A percentile compares a stretch with the other conserved stretches of the same genome.
These are phyloP conservation scores for Ophion obscuratus DNA, from an alignment of 2,888 invertebrate genomes.

Conservation along the genomic window DNA sequence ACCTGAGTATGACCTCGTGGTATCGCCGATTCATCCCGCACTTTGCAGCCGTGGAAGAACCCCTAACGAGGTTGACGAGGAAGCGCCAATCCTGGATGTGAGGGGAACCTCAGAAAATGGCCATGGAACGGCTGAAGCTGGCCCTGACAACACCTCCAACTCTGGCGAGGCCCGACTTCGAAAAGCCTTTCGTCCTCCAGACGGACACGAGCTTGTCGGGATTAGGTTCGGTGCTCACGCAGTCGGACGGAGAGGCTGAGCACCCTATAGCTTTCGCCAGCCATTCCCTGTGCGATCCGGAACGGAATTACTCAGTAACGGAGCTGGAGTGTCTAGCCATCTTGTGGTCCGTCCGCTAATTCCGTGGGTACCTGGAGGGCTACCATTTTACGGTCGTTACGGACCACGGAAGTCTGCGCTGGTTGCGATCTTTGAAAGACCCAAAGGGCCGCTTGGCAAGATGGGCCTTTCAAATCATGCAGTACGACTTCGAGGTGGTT, in stretches of 20 bases:
- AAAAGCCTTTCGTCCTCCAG: constrained; percentile 48
- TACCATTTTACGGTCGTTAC: constrained; percentile 68
- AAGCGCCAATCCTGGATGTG: constrained; percentile 38
- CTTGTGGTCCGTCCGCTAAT: constrained; percentile 57
- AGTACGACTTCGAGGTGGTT: neutral
- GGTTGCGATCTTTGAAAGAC: constrained; percentile 24
- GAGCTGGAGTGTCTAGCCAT: constrained; percentile 67
- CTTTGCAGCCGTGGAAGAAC: neutral
- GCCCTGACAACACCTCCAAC: constrained; percentile 7
- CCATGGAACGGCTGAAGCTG: neutral
- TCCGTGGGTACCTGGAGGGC: constrained; percentile 52
- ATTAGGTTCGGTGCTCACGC: constrained; percentile 55
- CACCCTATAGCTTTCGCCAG: too few species aligned
- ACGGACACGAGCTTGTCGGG: constrained; percentile 66
- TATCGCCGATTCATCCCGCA: constrained; percentile 20
- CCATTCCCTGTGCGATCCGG: constrained; percentile 33
- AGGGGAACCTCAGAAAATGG: neutral
- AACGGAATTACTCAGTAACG: constrained; percentile 61
- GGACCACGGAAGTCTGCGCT: constrained; percentile 65
- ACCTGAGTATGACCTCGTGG: constrained; percentile 33
- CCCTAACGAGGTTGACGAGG: neutral
- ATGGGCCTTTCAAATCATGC: constrained; percentile 4
- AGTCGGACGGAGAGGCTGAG: constrained; percentile 40
- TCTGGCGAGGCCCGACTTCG: constrained; percentile 27
- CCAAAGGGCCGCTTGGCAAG: constrained; percentile 25